Percentiles rank a stretch among this genome's conserved stretches.
These are phyloP conservation scores for Drosophila putrida DNA, from an alignment of 2,888 invertebrate species.

Conservation along the genomic window DNA sequence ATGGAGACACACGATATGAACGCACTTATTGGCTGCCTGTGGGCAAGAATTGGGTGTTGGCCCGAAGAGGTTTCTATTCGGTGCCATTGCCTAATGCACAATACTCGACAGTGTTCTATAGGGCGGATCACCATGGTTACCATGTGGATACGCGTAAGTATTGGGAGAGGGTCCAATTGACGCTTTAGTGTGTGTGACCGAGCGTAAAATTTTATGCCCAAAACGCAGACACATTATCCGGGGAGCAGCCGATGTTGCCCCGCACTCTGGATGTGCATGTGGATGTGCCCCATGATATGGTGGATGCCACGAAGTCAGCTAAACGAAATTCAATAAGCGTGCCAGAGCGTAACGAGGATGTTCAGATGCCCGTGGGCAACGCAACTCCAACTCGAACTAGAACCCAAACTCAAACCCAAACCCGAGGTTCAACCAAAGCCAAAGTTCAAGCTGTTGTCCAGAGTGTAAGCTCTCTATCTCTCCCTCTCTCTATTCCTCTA, in stretches of 20 bases:
- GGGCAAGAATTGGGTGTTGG: conserved; percentile 67
- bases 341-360: conserved; percentile 61
- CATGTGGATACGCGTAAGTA: conserved; percentile 72
- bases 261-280: conserved; percentile 71
- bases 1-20: conserved; percentile 82
- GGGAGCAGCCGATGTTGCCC: conserved; percentile 70
- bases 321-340: conserved; percentile 73
- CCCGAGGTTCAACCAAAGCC: conserved; percentile 11
- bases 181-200: conserved; percentile 27
- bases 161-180: conserved; percentile 1
- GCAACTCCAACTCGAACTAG: conserved; percentile 3
- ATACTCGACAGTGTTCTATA: conserved; percentile 79
- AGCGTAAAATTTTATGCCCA: conserved; percentile 67
- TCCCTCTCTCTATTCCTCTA: not conserved
- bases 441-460: conserved; percentile 38
- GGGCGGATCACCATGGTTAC: conserved; percentile 82
- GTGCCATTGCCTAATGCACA: conserved; percentile 72
- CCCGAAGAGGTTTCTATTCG: conserved; percentile 81
- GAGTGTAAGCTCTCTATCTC: not conserved
- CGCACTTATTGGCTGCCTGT: conserved; percentile 74
- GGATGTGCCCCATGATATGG: conserved; percentile 57
- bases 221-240: conserved; percentile 71
- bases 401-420: not conserved
- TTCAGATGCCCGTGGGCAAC: conserved; percentile 9
- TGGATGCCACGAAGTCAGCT: conserved; percentile 39